Percentiles rank a stretch among this genome's conserved stretches.
phyloP scores from a whole-genome alignment of 1,140 invertebrate species.

The Zophobas morio region DNA sequence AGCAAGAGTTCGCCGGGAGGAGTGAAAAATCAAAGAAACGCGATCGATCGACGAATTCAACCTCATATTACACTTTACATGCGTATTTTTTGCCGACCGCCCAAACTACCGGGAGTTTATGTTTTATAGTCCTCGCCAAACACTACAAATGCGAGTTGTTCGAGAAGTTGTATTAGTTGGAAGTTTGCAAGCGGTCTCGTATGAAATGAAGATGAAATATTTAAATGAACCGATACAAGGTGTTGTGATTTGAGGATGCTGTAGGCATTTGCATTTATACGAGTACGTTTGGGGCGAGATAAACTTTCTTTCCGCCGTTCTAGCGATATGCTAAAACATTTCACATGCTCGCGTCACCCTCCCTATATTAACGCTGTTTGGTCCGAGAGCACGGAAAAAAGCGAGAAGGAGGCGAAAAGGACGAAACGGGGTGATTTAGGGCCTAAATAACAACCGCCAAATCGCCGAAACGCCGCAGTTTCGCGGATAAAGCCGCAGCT shows the following conservation, averaged over 20 bases:
- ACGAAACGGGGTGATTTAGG: slow-evolving; percentile 28
- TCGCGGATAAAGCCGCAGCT: not conserved
- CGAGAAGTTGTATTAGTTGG: slow-evolving; percentile 52
- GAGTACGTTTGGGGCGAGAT: slow-evolving; percentile 41
- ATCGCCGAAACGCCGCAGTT: slow-evolving; percentile 21
- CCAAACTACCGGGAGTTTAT: slow-evolving; percentile 31
- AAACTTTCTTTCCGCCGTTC: slow-evolving; percentile 41
- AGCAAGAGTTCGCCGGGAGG: not conserved
- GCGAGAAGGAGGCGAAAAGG: not conserved
- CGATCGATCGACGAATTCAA: not conserved
- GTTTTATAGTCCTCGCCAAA: slow-evolving; percentile 40
- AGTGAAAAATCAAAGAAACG: not conserved
- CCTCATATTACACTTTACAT: not conserved
- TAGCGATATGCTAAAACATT: slow-evolving; percentile 35
- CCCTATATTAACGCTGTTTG: slow-evolving; percentile 15
- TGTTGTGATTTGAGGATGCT: slow-evolving; percentile 48
- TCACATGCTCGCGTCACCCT: slow-evolving; percentile 35
- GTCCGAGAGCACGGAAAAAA: slow-evolving; percentile 14
- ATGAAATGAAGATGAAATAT: slow-evolving; percentile 56
- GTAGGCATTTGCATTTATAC: slow-evolving; percentile 49
- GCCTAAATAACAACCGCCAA: slow-evolving; percentile 35
- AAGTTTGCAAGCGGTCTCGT: slow-evolving; percentile 51
- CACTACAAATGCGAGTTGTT: slow-evolving; percentile 53
- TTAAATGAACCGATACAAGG: slow-evolving; percentile 55
- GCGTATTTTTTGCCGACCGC: slow-evolving; percentile 14